Conservation (phyloP, 2,113 vertebrate genomes). For the Rhinoderma darwinii region DNA sequence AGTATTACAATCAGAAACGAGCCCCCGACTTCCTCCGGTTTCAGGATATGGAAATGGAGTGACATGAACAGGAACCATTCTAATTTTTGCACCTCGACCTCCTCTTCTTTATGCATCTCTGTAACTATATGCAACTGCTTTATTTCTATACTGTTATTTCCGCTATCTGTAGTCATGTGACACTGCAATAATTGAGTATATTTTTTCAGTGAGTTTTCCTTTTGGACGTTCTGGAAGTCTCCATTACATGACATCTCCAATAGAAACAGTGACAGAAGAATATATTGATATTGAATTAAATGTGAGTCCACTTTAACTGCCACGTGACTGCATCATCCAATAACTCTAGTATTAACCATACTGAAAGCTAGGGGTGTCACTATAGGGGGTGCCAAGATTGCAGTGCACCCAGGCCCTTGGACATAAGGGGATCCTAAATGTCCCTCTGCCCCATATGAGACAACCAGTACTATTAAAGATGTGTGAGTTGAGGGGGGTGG, state of each 20-base stretch:
- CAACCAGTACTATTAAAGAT: too few species aligned
- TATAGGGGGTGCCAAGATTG: too few species aligned
- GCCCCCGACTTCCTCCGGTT: too few species aligned
- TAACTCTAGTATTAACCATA: not conserved
- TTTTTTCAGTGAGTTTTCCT: conserved; percentile 26
- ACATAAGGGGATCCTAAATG: too few species aligned
- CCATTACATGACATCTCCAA: conserved; percentile 31
- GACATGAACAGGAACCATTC: too few species aligned
- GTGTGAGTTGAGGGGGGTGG: too few species aligned
- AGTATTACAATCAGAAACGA: not conserved
- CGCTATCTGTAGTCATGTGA: not conserved
- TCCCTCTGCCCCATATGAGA: too few species aligned
- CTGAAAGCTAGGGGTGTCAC: too few species aligned
- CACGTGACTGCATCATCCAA: not conserved
- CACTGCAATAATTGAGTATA: not conserved
- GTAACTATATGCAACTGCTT: not conserved
- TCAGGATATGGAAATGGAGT: too few species aligned
- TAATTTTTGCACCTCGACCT: too few species aligned
- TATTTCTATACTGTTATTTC: not conserved
- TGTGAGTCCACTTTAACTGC: conserved; percentile 59
- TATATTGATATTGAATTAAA: conserved; percentile 64
- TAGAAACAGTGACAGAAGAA: not conserved
- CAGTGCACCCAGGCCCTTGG: too few species aligned
- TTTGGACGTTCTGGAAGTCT: conserved; percentile 62
- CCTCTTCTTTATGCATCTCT: too few species aligned